Evolutionary conservation across 2,797 vertebrate species (phyloP), one percentile per base, ranked within the genome.

Genomic region (Poecilia velifera): DNA sequence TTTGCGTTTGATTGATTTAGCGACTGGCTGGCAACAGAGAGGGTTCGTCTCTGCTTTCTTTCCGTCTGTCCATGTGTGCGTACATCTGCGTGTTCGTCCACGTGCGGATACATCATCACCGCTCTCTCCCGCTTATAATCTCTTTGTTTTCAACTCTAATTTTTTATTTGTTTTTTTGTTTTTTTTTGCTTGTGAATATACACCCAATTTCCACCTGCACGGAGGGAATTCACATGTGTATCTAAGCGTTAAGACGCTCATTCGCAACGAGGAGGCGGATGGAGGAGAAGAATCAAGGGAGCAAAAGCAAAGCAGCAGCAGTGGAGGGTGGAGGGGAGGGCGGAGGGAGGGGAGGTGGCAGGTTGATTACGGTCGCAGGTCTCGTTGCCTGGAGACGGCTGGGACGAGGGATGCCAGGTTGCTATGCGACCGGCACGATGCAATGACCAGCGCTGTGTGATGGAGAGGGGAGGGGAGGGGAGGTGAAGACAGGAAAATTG

Each of bases 331-430:
- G 76, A 76, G 72, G 41, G 74, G 55, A 57, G 70, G 74, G 76
- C 86, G 79, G 73, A 72, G 76, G 74, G 87, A 82, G 74, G 82
- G 90, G 93, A 84, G 90, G 92, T 92, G 91, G 94, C 92, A 94
- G 94, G 94, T 96, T 96, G 95, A 96, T 96, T 96, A 96, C 83
- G 94, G 95, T 95, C 93, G 92, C 95, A 95, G 94, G 95, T 95
- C 94, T 94, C 93, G 95, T 96, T 96, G 95, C 95, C 93, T 93
- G 92, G 95, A 94, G 93, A 96, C 94, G 93, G 93, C 88, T 84
- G 93, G 93, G 93, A 95, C 88, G 78, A 94, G 94, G 93, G 95
- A 96, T 95, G 95, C 94, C 93, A 93, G 94, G 95, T 96, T 96
- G 95, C 95, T 93, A 94, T 89, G 95, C 91, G 83, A 96, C 95